Base-by-base conservation (phyloP, 2,888 invertebrate genomes). In the Megalurothrips usitatus region DNA sequence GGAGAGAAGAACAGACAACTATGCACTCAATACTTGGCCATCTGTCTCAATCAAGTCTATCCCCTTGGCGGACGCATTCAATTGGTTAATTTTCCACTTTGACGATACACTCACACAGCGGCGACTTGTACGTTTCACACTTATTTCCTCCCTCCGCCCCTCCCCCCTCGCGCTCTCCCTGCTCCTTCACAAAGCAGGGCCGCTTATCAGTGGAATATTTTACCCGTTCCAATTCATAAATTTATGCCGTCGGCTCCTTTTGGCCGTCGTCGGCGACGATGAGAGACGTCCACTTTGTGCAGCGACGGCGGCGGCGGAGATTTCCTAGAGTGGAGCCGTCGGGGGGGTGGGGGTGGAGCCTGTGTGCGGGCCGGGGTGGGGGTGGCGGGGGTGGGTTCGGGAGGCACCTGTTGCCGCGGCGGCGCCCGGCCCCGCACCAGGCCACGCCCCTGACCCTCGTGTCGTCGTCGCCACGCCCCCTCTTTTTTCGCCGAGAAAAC, bases 41-140 rank as follows among this genome's bases (percentile, higher is more conserved):
- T 75, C 68, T 75, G 68, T 75, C 68, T 75, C 68, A 75, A 75
- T 75, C 68, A 75, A 75, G 68, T 26, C 68, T 11, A 26, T 23
- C 68, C 68, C 9, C 68, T 75, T 26, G 68, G 68, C 58, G 68
- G 26, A 75, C 68, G 68, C 23, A 12, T 75, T 75, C 68, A 75
- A 75, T 75, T 75, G 68, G 68, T 75, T 75, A 75, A 75, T 75
- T 75, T 75, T 75, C 68, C 68, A 75, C 26, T 75, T 75, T 75
- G 68, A 26, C n/a, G 68, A 75, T 26, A 75, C 23, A 75, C 68
- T 75, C 68, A 68, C 68, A 68, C 68, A 68, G 68, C 68, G 0
- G 68, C 9, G 52, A 17, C 17, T 58, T 14, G 6, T 6, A 43
- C 34, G 19, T 17, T n/a, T 58, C 58, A 19, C 58, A 6, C 58